Base-by-base conservation (phyloP, 1,140 invertebrate species). In the Pomacea maculata region DNA sequence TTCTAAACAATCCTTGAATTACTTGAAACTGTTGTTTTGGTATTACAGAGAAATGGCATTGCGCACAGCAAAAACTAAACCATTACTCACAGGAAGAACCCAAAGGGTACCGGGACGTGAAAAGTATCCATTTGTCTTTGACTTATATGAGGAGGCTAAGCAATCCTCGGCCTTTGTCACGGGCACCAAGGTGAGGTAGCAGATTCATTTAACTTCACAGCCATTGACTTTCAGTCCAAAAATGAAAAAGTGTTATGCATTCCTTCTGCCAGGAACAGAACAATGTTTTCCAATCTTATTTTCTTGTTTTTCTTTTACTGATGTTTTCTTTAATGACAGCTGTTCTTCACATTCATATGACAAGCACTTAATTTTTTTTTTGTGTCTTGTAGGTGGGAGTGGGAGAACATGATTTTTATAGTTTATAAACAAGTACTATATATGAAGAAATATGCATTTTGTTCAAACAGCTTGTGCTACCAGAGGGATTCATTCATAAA, bases 101-200 rank as follows among this genome's bases (percentile, higher is more conserved):
- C 75, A 65, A 10, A 85, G 81, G 34, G 84, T 87, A 57, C 82
- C 83, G 54, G 86, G 90, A 12, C 92, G 92, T 88, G 93, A 95
- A 81, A 92, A 93, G 54, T 97, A 94, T 92, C 96, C 96, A 0
- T 95, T 95, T 92, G 96, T 97, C 1, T 97, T 95, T 90, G 96
- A 97, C 90, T 94, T 93, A 1, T 94, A 95, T 85, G 90, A 93
- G 71, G 92, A 94, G 83, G 94, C 94, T 5, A 95, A 95, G 90
- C 93, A 94, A 84, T 89, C 91, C 25, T 92, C 91, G 93, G 95
- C 96, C 67, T 96, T 95, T 86, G 94, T 98, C 71, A 94, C 94
- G 29, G 96, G 96, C 17, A 92, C 94, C 78, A 96, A 96, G 87
- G 91, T 92, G 77, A 74, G 61, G 54, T 54, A 34, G 21, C 67